Conservation (phyloP, 1,140 invertebrate genomes). For the Macrobrachium nipponense region DNA sequence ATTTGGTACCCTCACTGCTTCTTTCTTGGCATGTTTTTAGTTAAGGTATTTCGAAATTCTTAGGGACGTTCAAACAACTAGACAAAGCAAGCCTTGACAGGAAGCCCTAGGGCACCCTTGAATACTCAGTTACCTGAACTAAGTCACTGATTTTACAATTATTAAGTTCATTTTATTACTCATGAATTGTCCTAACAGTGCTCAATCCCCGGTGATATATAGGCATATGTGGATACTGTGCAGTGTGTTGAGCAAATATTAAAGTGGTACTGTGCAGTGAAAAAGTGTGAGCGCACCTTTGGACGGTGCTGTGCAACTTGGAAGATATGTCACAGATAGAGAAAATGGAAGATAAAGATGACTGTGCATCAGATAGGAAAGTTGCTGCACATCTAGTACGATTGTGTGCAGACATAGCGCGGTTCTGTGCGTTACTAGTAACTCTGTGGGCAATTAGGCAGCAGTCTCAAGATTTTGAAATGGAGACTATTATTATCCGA, state of each 20-base stretch:
- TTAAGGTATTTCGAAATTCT: too few species aligned
- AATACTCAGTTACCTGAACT: too few species aligned
- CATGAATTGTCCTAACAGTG: slow-evolving; percentile 15
- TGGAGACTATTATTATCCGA: slow-evolving; percentile 33
- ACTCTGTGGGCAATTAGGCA: slow-evolving; percentile 31
- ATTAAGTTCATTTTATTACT: too few species aligned
- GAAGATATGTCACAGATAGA: slow-evolving; percentile 30
- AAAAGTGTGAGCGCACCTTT: slow-evolving; percentile 18
- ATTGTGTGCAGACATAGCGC: slow-evolving; percentile 21
- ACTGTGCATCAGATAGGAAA: slow-evolving; percentile 6
- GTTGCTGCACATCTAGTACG: slow-evolving; percentile 5
- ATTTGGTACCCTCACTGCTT: background rate
- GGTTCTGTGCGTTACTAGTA: slow-evolving; percentile 43
- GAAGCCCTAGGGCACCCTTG: too few species aligned
- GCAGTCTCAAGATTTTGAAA: slow-evolving; percentile 57
- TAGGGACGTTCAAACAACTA: too few species aligned
- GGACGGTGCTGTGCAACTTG: slow-evolving; percentile 43
- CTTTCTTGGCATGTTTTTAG: background rate
- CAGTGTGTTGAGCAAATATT: slow-evolving; percentile 45
- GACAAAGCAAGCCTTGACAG: too few species aligned
- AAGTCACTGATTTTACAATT: too few species aligned
- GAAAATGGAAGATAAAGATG: slow-evolving; percentile 21
- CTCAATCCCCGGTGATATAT: background rate
- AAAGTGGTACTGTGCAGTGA: slow-evolving; percentile 51
- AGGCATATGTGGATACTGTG: slow-evolving; percentile 27